Base-by-base conservation (phyloP, 2,888 invertebrate species). In the Plagodis dolabraria region DNA sequence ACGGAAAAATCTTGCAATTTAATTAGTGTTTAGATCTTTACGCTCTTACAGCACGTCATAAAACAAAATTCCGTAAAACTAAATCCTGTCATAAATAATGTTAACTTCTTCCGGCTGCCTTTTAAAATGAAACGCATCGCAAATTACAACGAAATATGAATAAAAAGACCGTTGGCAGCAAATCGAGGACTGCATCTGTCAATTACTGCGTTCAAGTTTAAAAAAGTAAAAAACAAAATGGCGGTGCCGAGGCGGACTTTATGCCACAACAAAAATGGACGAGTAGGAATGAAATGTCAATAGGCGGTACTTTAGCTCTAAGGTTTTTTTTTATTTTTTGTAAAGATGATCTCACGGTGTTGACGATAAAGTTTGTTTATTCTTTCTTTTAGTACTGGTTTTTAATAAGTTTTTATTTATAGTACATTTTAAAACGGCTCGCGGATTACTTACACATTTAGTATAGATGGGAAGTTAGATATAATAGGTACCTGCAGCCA, bases 101-200 rank as follows among this genome's bases (percentile, higher is more conserved):
- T 11, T 2, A 33, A 1, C 33, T n/a, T 44, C 47, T 57, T 52
- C 60, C 60, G 57, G 57, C 33, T 60, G 62, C 57, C 60, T 35
- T 53, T 55, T 62, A 34, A 55, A 52, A 64, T 67, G 57, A 57
- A 63, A 57, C 56, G 51, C 58, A 46, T 56, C 57, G 54, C 51
- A 57, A 57, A 61, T 47, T 57, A 63, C 58, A 63, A 42, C 35
- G 33, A 56, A 60, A 53, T 52, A 61, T 60, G 56, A 60, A 56
- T 49, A 60, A 60, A 55, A 60, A 55, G 36, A n/a, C 12, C 40
- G 22, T 40, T 38, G 38, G 53, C 46, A 8, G 53, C 53, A 61
- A 57, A 61, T 57, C 60, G 60, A 57, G 33, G 36, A 61, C 43
- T 12, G 49, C 56, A 49, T 34, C 60, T 61, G 56, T 61, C 60